These are phyloP conservation scores for Autographa gamma DNA, from an alignment of 2,888 invertebrate species.

Conservation along the genomic window DNA sequence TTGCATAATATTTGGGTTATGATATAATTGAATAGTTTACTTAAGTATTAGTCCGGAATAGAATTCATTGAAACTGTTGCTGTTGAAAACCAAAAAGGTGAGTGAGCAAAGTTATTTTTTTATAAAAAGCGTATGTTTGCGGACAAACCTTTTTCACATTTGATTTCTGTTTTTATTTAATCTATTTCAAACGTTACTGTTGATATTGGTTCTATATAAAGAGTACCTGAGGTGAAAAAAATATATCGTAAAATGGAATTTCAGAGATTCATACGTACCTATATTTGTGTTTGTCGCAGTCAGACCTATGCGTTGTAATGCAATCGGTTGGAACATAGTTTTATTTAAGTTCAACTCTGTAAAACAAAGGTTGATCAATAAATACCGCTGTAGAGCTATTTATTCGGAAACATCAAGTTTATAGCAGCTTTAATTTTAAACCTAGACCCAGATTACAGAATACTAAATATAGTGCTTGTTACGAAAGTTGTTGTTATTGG, in stretches of 20 bases:
- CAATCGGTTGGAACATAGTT: no score
- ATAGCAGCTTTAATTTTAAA: no score
- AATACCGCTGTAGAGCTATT: no score
- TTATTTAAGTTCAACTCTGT: no score
- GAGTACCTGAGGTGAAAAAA: background rate
- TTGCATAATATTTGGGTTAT: constrained; percentile 30
- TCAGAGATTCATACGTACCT: background rate
- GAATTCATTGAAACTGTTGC: constrained; percentile 13
- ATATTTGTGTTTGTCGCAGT: background rate
- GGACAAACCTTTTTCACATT: background rate
- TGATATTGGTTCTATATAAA: background rate
- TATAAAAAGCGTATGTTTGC: background rate
- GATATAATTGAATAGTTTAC: constrained; percentile 26
- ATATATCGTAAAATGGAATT: background rate
- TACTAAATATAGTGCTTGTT: no score
- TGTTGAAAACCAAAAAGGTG: background rate
- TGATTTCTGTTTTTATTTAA: background rate
- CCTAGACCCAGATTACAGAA: no score
- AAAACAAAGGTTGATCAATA: no score
- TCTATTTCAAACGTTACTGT: background rate
- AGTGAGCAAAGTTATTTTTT: background rate
- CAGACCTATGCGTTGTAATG: background rate
- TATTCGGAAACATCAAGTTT: no score
- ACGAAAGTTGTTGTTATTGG: no score
- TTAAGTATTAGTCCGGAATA: background rate